Evolutionary conservation across 2,797 vertebrate species (phyloP), one percentile per base, ranked within the genome.

Genomic region (Paguma larvata): DNA sequence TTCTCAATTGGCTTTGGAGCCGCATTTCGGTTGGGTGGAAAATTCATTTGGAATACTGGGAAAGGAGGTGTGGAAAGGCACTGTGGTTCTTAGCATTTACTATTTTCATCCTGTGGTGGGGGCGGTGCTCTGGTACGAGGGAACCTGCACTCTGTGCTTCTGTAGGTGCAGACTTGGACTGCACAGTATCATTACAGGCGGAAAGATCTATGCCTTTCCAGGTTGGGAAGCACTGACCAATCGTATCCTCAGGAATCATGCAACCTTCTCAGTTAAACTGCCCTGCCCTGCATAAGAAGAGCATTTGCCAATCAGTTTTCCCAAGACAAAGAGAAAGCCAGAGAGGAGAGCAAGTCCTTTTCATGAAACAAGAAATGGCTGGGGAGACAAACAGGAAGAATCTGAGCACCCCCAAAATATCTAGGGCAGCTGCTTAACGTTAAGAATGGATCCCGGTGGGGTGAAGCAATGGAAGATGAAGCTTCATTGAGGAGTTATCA

Each of bases 31-130:
- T 68, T 93, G 48, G 89, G 84, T 80, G 78, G 78, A 96, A 97
- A 23, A 63, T 89, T 94, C 93, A 96, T 67, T 91, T 53, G 68
- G 90, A 96, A n/a, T 7, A 78, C 95, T 89, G 82, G 95, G 95
- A 97, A 97, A n/a, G 94, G 79, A 96, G 95, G 87, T 0, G 62
- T 73, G 96, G 89, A 97, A 97, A 96, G 94, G 34, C 48, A 72
- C 48, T 84, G 93, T 59, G 96, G 94, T 73, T 97, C 62, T 23
- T 78, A 30, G 46, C 15, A 78, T 84, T 41, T 91, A 53, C 83
- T 97, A 93, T 97, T 98, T 97, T 67, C 72, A 68, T 19, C 0
- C 68, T 4, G 23, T 32, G 96, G 70, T 0, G 27, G 96, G 94
- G 87, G 93, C 53, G 93, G 95, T 19, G 51, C 38, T n/a, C 73